Conservation (phyloP, 2,113 vertebrate genomes). For the Scomber colias region DNA sequence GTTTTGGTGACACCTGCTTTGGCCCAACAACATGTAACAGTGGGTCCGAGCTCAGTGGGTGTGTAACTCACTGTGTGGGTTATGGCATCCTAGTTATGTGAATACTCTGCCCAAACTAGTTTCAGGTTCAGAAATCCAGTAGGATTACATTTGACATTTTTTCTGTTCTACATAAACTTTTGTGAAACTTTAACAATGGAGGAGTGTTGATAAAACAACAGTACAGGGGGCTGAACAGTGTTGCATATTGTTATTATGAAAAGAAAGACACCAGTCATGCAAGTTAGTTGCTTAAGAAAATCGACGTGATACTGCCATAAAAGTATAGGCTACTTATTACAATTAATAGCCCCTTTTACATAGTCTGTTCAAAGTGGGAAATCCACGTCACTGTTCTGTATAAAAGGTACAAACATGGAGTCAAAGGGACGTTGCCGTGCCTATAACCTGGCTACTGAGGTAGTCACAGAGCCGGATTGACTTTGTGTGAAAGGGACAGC, state of each 20-base stretch:
- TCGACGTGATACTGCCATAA: not conserved
- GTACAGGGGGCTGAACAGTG: not conserved
- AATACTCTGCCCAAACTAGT: slow-evolving; percentile 44
- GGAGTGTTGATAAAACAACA: not conserved
- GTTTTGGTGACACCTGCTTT: slow-evolving; percentile 31
- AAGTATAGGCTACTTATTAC: not conserved
- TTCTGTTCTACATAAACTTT: too few relatives aligned
- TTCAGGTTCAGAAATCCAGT: slow-evolving; percentile 1
- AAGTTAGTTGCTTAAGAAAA: not conserved
- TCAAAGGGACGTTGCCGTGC: too few relatives aligned
- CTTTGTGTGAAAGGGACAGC: too few relatives aligned
- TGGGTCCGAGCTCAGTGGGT: slow-evolving; percentile 26
- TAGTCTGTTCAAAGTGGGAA: too few relatives aligned
- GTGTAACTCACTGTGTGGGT: slow-evolving; percentile 23
- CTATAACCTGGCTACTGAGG: too few relatives aligned
- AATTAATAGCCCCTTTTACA: not conserved
- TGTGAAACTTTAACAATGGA: not conserved
- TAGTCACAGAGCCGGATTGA: too few relatives aligned
- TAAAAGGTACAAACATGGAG: too few relatives aligned
- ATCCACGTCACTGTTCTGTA: too few relatives aligned
- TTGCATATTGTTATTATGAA: not conserved
- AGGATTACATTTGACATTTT: not conserved
- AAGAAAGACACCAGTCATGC: not conserved
- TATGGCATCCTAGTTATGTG: slow-evolving; percentile 65
- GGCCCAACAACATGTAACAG: not conserved